Base-by-base conservation (phyloP, 1,140 invertebrate genomes). In the Leptinotarsa undecemlineata region DNA sequence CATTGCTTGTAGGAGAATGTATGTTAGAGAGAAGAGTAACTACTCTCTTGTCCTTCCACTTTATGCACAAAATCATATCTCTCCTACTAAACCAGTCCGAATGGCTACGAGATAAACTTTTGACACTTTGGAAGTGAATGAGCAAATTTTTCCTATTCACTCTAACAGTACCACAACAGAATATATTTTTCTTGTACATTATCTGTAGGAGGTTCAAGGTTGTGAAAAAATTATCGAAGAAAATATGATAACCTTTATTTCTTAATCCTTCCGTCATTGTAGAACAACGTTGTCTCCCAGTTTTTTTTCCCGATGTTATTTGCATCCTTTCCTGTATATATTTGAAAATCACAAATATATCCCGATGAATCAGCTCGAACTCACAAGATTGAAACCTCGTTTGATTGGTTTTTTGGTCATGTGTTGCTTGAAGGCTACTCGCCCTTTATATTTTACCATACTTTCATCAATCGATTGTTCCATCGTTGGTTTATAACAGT, bases 1-100 rank as follows among this genome's bases (percentile, higher is more conserved):
- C 21, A 72, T 61, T 72, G n/a, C 42, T 42, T 72, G n/a, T 17
- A 8, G 73, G 64, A 13, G n/a, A n/a, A 42, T 74, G 73, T 33
- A 69, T 74, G 61, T 67, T 74, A 69, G 73, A 68, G 6, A 26
- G 13, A 11, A 86, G 81, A 61, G 76, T 74, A 64, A 86, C 83
- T 6, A 76, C 72, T 80, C 82, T 82, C 72, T 84, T 85, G 77
- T 85, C 84, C 74, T 83, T 85, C 82, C 83, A 85, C 82, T 85
- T 84, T 57, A 79, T 74, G 80, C 75, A 82, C 69, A 76, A 76
- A 78, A 85, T 76, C 33, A 79, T 72, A 17, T 13, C 79, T 64
- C 76, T 80, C 75, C n/a, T n/a, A n/a, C n/a, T n/a, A n/a, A n/a
- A n/a, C n/a, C n/a, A n/a, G n/a, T n/a, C n/a, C n/a, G n/a, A 81